phyloP scores from a whole-genome alignment of 2,888 invertebrate genomes.

The Sthenelais limicola region DNA sequence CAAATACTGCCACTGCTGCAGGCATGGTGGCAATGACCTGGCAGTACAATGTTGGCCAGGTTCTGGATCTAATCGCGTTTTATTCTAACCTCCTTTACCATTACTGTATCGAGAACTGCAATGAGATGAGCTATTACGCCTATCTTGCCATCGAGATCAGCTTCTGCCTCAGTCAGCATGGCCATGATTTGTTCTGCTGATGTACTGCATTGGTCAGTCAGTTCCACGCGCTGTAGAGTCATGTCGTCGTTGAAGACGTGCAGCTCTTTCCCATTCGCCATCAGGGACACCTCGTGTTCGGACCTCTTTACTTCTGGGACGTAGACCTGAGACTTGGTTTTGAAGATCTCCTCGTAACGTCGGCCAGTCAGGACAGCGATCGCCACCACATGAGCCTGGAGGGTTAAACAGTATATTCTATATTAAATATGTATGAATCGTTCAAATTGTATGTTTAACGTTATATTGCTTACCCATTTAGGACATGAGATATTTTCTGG shows the following conservation, averaged over 20 bases:
- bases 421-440: not conserved
- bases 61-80: no score
- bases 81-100: conserved; percentile 10
- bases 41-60: no score
- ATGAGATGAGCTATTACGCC: not conserved
- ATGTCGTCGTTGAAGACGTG: conserved; percentile 23
- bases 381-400: conserved; percentile 28
- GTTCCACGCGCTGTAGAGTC: conserved; percentile 9
- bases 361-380: conserved; percentile 28
- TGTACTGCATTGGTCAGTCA: conserved; percentile 2
- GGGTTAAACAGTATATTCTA: not conserved
- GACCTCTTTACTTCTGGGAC: conserved; percentile 14
- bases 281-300: conserved; percentile 13
- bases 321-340: not conserved
- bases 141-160: not conserved
- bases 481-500: no score
- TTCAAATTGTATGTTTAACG: no score
- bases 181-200: not conserved
- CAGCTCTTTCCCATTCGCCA: not conserved
- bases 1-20: no score
- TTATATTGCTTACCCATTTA: no score
- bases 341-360: conserved; percentile 24
- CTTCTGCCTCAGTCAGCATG: not conserved
- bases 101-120: not conserved
- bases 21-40: no score